Evolutionary conservation across 2,888 invertebrate genomes (phyloP), one percentile per base, ranked within the genome.

Genomic region (Sipha maydis): DNA sequence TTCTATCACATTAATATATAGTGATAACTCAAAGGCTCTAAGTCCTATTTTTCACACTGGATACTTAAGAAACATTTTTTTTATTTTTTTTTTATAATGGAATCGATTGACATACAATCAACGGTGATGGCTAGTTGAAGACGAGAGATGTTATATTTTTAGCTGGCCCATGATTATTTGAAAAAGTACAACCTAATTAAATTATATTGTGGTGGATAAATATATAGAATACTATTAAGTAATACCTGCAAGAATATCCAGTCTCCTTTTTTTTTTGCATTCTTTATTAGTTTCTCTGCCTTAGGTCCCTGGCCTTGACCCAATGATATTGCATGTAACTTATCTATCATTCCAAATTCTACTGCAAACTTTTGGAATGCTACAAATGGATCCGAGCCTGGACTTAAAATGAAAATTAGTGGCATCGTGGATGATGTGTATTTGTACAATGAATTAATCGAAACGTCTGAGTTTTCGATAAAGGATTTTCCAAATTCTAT

Each of bases 221-320:
- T 9, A 41, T 41, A 41, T 41, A 41, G 1, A 41, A 25, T 21
- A 85, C 1, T 28, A 54, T 48, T 71, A 0, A 8, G 7, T 41
- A 28, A 31, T 82, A 88, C 98, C 94, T 97, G 94, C 90, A 97
- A 93, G 91, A 97, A 96, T 17, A 98, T 94, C 98, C 98, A 98
- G 90, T 96, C 94, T 0, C 98, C 98, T 85, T 94, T 93, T 1
- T 93, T 93, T 90, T 94, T 93, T 1, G 96, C 97, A 85, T 93
- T 92, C 38, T 93, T 94, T 73, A 98, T 96, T 93, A 97, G 93
- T 91, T 97, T 96, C 1, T 98, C 98, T 2, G 96, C 97, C 8
- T 96, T 94, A 0, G 96, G 96, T 0, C 98, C 98, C 93, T 98
- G 98, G 0, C 98, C 98, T 91, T 96, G 95, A 0, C 98, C 98